These are phyloP conservation scores for Perizoma affinitatum DNA, from an alignment of 2,888 invertebrate species.

Conservation along the genomic window DNA sequence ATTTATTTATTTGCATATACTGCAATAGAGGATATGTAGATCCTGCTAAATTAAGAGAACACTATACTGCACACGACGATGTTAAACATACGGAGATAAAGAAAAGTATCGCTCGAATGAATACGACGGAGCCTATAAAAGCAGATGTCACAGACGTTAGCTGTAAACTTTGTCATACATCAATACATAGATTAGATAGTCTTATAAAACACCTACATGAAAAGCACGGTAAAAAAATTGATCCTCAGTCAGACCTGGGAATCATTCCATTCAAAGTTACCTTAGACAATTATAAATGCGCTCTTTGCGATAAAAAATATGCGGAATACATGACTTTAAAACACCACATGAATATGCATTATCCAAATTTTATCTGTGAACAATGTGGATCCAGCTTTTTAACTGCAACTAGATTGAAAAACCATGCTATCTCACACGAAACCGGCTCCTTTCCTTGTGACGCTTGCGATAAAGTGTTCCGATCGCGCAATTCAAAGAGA, in stretches of 20 bases:
- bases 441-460: slow-evolving; percentile 68
- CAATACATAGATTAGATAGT: slow-evolving; percentile 8
- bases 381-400: slow-evolving; percentile 43
- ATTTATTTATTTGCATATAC: slow-evolving; percentile 45
- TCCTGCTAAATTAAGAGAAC: slow-evolving; percentile 18
- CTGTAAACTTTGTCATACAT: slow-evolving; percentile 27
- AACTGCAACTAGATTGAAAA: slow-evolving; percentile 28
- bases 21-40: slow-evolving; percentile 48
- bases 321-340: slow-evolving; percentile 28
- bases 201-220: slow-evolving; percentile 24
- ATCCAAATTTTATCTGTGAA: slow-evolving; percentile 56
- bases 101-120: slow-evolving; percentile 7
- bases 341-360: slow-evolving; percentile 62
- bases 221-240: slow-evolving; percentile 23
- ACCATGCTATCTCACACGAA: slow-evolving; percentile 21
- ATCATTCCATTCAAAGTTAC: slow-evolving; percentile 26
- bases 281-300: slow-evolving; percentile 18
- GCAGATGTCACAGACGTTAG: slow-evolving; percentile 28
- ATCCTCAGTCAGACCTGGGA: slow-evolving; percentile 9
- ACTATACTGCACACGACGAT: slow-evolving; percentile 14
- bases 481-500: slow-evolving; percentile 71
- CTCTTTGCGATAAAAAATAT: slow-evolving; percentile 20
- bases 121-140: slow-evolving; percentile 11
- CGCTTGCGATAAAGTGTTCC: slow-evolving; percentile 77
- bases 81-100: slow-evolving; percentile 8